phyloP scores from a whole-genome alignment of 2,888 invertebrate genomes.

The Drosophila maculinotata region DNA sequence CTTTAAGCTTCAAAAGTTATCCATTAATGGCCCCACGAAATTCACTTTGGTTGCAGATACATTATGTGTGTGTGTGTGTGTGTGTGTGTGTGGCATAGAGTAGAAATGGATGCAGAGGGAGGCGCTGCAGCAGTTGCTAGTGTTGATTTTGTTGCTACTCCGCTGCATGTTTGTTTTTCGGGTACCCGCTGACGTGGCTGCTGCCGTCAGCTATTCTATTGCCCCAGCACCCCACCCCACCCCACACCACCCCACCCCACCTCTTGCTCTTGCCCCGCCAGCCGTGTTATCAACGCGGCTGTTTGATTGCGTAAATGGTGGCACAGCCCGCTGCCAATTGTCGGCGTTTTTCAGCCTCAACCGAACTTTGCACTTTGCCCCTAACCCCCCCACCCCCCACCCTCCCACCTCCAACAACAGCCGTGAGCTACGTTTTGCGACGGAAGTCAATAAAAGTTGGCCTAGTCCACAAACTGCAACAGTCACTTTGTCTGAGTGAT shows the following conservation, averaged over 20 bases:
- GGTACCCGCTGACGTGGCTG: conserved; percentile 46
- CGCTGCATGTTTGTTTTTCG: conserved; percentile 62
- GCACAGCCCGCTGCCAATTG: conserved; percentile 17
- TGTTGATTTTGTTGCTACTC: conserved; percentile 61
- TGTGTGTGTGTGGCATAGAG: neutral
- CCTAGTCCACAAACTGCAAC: conserved; percentile 44
- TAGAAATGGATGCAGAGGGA: neutral
- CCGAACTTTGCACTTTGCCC: conserved; percentile 67
- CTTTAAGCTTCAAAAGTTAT: conserved; percentile 64
- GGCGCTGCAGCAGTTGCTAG: conserved; percentile 19
- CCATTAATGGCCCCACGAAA: conserved; percentile 57
- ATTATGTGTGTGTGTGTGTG: conserved; percentile 1
- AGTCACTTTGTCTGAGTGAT: conserved; percentile 10
- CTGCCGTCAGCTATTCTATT: conserved; percentile 4
- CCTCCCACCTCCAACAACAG: no score
- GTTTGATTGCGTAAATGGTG: conserved; percentile 63
- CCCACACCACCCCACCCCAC: neutral
- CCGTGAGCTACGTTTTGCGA: conserved; percentile 13
- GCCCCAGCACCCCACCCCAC: neutral
- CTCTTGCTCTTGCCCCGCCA: neutral
- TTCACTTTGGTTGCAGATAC: conserved; percentile 46
- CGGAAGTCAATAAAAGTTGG: conserved; percentile 80
- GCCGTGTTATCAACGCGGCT: conserved; percentile 8
- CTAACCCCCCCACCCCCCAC: no score
- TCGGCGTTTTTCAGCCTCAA: conserved; percentile 16